Evolutionary conservation across 2,888 invertebrate species (phyloP), one percentile per base, ranked within the genome.

Genomic region (Automeris io): DNA sequence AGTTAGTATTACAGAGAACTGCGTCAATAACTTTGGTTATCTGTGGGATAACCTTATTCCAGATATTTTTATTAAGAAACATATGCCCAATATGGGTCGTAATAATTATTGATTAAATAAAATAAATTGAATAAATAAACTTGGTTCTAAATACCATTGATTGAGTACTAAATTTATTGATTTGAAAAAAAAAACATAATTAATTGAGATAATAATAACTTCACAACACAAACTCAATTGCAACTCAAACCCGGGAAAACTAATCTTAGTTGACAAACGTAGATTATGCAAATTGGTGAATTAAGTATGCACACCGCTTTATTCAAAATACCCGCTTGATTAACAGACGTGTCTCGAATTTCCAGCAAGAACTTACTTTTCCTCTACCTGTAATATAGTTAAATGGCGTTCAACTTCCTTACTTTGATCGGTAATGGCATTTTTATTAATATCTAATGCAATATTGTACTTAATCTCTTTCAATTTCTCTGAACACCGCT

Each of bases 251-350:
- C 25, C 35, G 37, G 40, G 37, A 47, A 45, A 47, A 41, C 51
- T 43, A 53, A 53, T 55, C 47, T 46, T 24, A 41, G 41, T 33
- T 48, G 49, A 51, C 54, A 52, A 51, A 53, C 47, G 51, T 53
- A 59, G 61, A 61, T 61, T 57, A 61, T 61, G 57, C 46, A 57
- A 63, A 63, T 61, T 45, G 48, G 51, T 57, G 51, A 38, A 55
- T 59, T 63, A 55, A 53, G 46, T 49, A 60, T 61, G 52, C 56
- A 47, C 50, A 41, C 41, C 26, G 37, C 37, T 41, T 39, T 35
- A 31, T 42, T 52, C 52, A 54, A 58, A 63, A 57, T 59, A 56
- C 51, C 53, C 51, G 55, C 54, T 64, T 58, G 54, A 61, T 61
- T 59, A 62, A 53, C 46, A 53, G 48, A 52, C 49, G 57, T 49